Evolutionary conservation across 2,888 invertebrate genomes (phyloP).

Genomic region (Cephalotes varians): DNA sequence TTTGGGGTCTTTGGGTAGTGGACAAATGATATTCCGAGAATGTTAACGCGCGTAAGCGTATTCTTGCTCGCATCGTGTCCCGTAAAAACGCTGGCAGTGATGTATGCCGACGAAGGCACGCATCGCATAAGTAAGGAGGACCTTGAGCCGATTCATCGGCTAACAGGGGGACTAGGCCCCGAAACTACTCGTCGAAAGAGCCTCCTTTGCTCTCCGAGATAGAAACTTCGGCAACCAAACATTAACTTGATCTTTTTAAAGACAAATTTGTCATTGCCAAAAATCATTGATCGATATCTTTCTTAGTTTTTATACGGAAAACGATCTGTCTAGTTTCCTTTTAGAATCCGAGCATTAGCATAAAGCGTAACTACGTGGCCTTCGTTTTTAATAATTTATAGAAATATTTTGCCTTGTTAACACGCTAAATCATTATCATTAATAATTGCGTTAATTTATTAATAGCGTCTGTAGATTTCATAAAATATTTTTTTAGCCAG

Average conservation of each 20-base stretch:
- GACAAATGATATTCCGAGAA: conserved; percentile 80
- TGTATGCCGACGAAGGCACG: conserved; percentile 82
- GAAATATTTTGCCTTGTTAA: not conserved
- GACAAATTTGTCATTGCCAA: not conserved
- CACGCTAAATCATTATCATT: not conserved
- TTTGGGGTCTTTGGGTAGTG: conserved; percentile 69
- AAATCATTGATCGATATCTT: not conserved
- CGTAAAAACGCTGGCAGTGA: conserved; percentile 83
- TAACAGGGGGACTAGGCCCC: conserved; percentile 71
- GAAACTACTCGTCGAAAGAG: conserved; percentile 26
- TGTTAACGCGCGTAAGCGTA: conserved; percentile 83
- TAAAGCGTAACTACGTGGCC: not conserved
- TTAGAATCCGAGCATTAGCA: conserved; percentile 3
- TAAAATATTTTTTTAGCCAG: not conserved
- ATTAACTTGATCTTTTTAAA: not conserved
- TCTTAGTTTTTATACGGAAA: not conserved
- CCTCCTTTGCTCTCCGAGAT: conserved; percentile 6
- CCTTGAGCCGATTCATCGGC: conserved; percentile 82
- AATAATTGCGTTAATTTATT: not conserved
- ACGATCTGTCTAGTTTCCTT: conserved; percentile 5
- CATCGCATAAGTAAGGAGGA: conserved; percentile 82
- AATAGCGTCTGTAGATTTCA: not conserved
- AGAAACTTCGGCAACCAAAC: conserved; percentile 16
- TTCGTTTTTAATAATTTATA: conserved; percentile 9
- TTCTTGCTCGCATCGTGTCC: conserved; percentile 80